phyloP scores from a whole-genome alignment of 2,797 vertebrate genomes.

The Neosilurus hyrtlii region DNA sequence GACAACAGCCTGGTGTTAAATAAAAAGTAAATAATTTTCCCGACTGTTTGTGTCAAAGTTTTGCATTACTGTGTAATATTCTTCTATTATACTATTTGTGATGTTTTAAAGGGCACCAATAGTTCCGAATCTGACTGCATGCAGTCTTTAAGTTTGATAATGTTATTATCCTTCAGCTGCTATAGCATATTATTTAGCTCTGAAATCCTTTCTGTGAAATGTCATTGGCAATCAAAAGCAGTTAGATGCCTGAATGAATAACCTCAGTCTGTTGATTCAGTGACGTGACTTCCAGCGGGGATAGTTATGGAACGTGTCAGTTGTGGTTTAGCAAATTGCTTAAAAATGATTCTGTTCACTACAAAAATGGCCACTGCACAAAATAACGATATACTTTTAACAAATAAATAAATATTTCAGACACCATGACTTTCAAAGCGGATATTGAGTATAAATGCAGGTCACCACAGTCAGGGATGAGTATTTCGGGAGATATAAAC shows the following conservation, averaged over 20 bases:
- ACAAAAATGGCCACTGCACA: background rate
- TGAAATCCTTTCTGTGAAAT: background rate
- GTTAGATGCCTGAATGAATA: background rate
- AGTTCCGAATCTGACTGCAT: background rate
- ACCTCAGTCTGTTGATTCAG: background rate
- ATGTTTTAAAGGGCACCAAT: background rate
- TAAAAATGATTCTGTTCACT: background rate
- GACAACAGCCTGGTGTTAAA: background rate
- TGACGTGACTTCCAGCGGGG: background rate
- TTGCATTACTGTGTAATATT: background rate
- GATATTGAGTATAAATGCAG: background rate
- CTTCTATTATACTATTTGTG: background rate
- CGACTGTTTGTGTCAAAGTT: background rate
- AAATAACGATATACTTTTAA: background rate
- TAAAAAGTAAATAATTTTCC: background rate
- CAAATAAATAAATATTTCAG: background rate
- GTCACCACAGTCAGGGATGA: slow-evolving; percentile 9
- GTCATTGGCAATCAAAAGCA: background rate
- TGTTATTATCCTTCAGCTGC: background rate
- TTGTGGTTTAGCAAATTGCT: background rate
- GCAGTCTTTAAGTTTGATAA: background rate
- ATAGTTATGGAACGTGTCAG: background rate
- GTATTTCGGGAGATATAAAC: slow-evolving; percentile 59
- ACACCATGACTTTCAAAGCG: background rate
- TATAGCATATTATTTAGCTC: background rate